A percentile compares a stretch with the other conserved stretches of the same genome.
Conservation (phyloP, 2,888 invertebrate genomes). For the Elysia crispata region DNA sequence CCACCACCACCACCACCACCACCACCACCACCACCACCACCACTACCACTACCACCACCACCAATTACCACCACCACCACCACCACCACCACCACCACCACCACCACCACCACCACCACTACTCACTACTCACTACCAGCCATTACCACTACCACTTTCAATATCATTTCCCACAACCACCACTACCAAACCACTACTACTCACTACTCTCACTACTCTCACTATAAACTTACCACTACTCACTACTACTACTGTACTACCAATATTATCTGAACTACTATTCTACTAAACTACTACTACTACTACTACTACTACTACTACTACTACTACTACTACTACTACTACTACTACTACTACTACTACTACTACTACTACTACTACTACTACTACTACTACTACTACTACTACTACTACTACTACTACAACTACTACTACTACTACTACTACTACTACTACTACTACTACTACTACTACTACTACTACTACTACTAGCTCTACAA, state of each 20-base stretch:
- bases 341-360: slow-evolving; percentile 46
- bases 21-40: too few relatives aligned
- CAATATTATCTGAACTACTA: slow-evolving; percentile 44
- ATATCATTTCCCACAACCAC: too few relatives aligned
- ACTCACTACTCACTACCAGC: too few relatives aligned
- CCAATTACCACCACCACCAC: too few relatives aligned
- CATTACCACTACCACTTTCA: slow-evolving; percentile 37
- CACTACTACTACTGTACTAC: slow-evolving; percentile 31
- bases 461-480: background rate
- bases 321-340: slow-evolving; percentile 44
- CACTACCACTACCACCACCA: too few relatives aligned
- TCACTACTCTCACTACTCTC: too few relatives aligned
- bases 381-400: background rate
- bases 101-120: too few relatives aligned
- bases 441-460: slow-evolving; percentile 16
- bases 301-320: slow-evolving; percentile 44
- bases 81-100: too few relatives aligned
- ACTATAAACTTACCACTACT: slow-evolving; percentile 37
- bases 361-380: slow-evolving; percentile 37
- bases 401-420: background rate
- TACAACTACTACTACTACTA: slow-evolving; percentile 17
- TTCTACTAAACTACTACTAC: too few relatives aligned
- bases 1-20: too few relatives aligned
- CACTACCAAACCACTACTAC: too few relatives aligned
- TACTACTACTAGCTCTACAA: background rate